A percentile compares a stretch with the other conserved stretches of the same genome.
phyloP scores from a whole-genome alignment of 2,888 invertebrate species.

The Aricia artaxerxes region DNA sequence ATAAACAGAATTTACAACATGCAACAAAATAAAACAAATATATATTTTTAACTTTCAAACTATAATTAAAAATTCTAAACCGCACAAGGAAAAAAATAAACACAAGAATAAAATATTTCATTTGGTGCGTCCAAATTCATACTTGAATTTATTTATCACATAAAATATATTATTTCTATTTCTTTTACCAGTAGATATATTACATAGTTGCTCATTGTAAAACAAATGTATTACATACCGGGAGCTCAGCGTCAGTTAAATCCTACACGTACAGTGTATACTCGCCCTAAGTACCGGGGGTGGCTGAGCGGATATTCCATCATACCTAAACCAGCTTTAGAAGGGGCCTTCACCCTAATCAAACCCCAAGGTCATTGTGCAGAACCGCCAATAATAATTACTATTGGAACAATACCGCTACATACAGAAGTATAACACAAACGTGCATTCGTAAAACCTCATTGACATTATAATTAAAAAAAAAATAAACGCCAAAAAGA shows the following conservation, averaged over 20 bases:
- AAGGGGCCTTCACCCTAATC: constrained; percentile 40
- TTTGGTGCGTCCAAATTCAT: background rate
- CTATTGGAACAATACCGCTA: background rate
- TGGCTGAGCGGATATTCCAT: constrained; percentile 48
- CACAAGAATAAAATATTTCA: background rate
- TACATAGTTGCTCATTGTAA: background rate
- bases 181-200: background rate
- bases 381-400: constrained; percentile 3
- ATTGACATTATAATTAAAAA: background rate
- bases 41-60: background rate
- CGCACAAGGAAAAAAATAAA: background rate
- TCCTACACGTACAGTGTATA: background rate
- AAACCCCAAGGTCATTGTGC: constrained; percentile 33
- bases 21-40: background rate
- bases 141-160: background rate
- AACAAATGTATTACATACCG: constrained; percentile 22
- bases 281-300: constrained; percentile 21
- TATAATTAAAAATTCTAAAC: background rate
- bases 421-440: background rate
- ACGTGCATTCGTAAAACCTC: background rate
- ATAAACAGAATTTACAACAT: background rate
- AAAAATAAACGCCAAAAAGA: background rate
- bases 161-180: background rate
- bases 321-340: constrained; percentile 44
- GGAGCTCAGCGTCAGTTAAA: constrained; percentile 1